phyloP scores from a whole-genome alignment of 2,797 vertebrate genomes.

The Protonibea diacanthus region DNA sequence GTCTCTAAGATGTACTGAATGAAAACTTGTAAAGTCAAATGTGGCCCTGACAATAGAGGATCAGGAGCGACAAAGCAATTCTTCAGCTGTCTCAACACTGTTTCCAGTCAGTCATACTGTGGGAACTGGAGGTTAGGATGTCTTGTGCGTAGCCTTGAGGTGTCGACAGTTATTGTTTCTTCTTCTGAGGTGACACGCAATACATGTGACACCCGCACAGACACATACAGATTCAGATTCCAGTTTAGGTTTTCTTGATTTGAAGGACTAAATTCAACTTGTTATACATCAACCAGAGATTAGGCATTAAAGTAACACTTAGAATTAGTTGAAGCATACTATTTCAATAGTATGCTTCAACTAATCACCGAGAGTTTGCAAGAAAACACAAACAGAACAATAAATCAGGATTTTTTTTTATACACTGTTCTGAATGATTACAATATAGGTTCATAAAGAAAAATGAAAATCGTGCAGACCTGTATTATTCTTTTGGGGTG shows the following conservation, averaged over 20 bases:
- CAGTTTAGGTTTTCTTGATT: not conserved
- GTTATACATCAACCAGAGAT: not conserved
- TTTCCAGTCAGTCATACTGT: conserved; percentile 8
- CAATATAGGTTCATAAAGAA: too few relatives aligned
- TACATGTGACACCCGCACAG: too few relatives aligned
- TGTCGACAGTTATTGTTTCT: conserved; percentile 1
- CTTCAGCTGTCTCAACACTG: not conserved
- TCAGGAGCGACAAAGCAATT: not conserved
- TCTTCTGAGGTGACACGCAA: not conserved
- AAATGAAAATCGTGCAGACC: too few relatives aligned
- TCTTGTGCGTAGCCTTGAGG: conserved; percentile 7
- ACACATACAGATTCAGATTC: not conserved
- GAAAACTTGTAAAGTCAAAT: too few relatives aligned
- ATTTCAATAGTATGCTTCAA: too few relatives aligned
- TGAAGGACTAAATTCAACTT: not conserved
- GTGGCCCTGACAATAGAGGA: not conserved
- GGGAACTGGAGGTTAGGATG: not conserved
- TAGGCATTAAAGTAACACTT: not conserved
- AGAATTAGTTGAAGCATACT: too few relatives aligned
- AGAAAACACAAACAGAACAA: too few relatives aligned
- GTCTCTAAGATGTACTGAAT: not conserved
- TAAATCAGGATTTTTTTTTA: too few relatives aligned
- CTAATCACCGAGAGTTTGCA: too few relatives aligned
- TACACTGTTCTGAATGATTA: too few relatives aligned
- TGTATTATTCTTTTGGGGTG: too few relatives aligned